Percentiles rank a stretch among this genome's conserved stretches.
Evolutionary conservation across 1,140 invertebrate species (phyloP).

Genomic region (Drosophila paulistorum): DNA sequence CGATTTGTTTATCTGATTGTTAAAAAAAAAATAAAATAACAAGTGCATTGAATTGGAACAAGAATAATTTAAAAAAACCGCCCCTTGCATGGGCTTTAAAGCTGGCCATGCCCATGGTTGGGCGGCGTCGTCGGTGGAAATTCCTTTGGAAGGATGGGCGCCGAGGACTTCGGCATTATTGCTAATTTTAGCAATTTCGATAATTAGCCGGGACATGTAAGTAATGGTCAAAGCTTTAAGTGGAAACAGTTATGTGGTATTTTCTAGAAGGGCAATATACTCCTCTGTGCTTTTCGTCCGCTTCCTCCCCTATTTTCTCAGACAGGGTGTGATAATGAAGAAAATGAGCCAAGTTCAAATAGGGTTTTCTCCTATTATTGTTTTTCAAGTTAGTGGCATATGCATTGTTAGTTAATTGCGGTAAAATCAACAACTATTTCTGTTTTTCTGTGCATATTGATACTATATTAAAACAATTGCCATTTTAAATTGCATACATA

Average conservation of each 20-base stretch:
- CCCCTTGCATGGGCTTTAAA: slow-evolving; percentile 10
- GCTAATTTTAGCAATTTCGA: background rate
- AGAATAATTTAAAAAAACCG: background rate
- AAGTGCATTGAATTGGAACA: background rate
- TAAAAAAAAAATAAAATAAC: too few species aligned
- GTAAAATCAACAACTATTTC: background rate
- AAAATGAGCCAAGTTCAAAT: background rate
- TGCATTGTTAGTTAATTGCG: background rate
- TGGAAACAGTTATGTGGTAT: background rate
- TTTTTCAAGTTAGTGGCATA: background rate
- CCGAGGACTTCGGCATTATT: background rate
- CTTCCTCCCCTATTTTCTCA: background rate
- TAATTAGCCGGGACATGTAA: background rate
- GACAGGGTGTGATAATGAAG: background rate
- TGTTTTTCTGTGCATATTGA: background rate
- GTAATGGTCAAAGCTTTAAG: background rate
- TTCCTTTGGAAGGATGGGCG: background rate
- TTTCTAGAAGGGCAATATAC: background rate
- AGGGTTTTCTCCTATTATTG: background rate
- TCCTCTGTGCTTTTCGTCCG: background rate
- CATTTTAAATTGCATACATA: background rate
- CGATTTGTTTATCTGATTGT: background rate
- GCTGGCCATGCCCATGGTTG: slow-evolving; percentile 2
- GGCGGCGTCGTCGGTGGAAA: background rate
- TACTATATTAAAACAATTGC: background rate